These are phyloP conservation scores for Pocillopora damicornis DNA, from an alignment of 64 coral and sea anemone genomes.

Conservation along the genomic window DNA sequence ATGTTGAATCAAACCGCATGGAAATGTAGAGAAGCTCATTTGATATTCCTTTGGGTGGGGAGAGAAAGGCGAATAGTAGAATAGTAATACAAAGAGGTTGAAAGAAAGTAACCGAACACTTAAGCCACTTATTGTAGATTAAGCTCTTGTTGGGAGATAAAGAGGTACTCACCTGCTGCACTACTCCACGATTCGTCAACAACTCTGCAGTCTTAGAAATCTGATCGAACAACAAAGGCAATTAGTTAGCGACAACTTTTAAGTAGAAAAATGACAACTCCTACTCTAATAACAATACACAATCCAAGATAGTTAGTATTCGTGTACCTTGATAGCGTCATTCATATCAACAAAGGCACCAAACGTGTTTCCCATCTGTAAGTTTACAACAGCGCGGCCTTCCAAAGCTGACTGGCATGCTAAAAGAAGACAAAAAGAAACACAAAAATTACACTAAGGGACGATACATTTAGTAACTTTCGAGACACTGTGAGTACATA, in stretches of 20 bases:
- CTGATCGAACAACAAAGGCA: background rate
- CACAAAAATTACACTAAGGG: too few relatives aligned
- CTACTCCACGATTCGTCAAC: constrained; percentile 56
- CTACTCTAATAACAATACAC: background rate
- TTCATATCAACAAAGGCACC: constrained; percentile 90
- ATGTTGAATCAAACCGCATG: too few relatives aligned
- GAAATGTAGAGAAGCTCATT: too few relatives aligned
- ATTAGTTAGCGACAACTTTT: background rate
- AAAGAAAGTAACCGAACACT: too few relatives aligned
- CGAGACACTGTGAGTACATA: too few relatives aligned
- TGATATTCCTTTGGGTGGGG: too few relatives aligned
- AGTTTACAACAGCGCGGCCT: constrained; percentile 75
- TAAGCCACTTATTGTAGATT: too few relatives aligned
- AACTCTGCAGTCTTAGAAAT: constrained; percentile 71
- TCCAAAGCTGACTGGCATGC: constrained; percentile 88
- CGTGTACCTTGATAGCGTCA: constrained; percentile 65
- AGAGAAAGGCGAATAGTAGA: too few relatives aligned
- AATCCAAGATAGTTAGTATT: background rate
- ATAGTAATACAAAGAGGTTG: too few relatives aligned
- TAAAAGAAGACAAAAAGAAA: background rate
- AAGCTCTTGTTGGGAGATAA: too few relatives aligned
- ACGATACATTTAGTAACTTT: too few relatives aligned
- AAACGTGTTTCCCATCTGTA: constrained; percentile 90
- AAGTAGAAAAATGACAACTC: background rate
- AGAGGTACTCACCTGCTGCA: constrained; percentile 34